These are phyloP conservation scores for Acrossocheilus wenchowensis DNA, from an alignment of 2,797 vertebrate genomes.

Conservation along the genomic window DNA sequence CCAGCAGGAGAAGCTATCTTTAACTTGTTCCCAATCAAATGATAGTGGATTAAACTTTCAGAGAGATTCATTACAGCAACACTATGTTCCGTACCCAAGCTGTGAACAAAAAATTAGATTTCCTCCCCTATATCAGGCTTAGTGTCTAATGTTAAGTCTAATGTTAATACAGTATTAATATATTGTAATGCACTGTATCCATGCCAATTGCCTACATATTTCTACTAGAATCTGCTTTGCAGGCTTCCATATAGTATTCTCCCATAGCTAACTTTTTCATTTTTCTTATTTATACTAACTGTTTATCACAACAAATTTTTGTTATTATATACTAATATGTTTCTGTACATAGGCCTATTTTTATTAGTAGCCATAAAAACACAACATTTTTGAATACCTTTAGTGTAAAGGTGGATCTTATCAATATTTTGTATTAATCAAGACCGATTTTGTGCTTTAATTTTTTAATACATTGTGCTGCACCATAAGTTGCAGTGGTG, in stretches of 20 bases:
- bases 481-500: not conserved
- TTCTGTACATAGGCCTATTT: not conserved
- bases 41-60: slow-evolving; percentile 33
- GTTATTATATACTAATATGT: not conserved
- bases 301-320: not conserved
- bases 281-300: not conserved
- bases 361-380: not conserved
- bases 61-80: slow-evolving; percentile 30
- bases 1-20: slow-evolving; percentile 36
- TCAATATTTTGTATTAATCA: not conserved
- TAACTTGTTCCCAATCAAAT: slow-evolving; percentile 25
- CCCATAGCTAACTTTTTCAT: not conserved
- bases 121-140: not conserved
- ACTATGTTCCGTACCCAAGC: not conserved
- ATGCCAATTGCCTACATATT: not conserved
- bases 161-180: slow-evolving; percentile 3
- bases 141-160: not conserved
- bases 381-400: not conserved
- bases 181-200: not conserved
- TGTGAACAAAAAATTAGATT: not conserved
- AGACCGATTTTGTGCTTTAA: not conserved
- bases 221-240: not conserved
- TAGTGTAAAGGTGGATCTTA: not conserved
- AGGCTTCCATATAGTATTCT: not conserved
- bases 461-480: not conserved